Conservation (phyloP, 2,888 invertebrate species). For the Yponomeuta cagnagella region DNA sequence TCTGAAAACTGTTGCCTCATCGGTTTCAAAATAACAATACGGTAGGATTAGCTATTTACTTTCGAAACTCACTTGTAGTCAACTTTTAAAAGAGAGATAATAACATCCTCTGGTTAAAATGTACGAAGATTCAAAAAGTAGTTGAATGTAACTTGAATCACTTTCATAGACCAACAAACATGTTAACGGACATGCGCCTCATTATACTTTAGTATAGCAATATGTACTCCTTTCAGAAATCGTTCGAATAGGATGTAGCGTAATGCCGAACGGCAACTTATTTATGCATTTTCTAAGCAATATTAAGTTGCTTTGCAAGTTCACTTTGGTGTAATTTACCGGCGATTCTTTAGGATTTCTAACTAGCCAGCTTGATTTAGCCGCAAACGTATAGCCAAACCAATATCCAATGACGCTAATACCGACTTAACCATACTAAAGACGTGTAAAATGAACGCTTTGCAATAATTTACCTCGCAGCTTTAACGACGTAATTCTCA, state of each 20-base stretch:
- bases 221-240: background rate
- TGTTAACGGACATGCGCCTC: background rate
- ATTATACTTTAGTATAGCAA: background rate
- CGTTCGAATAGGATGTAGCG: background rate
- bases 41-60: too few relatives aligned
- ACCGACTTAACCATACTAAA: background rate
- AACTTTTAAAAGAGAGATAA: too few relatives aligned
- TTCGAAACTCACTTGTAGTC: too few relatives aligned
- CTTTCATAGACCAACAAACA: background rate
- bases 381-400: background rate
- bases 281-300: background rate
- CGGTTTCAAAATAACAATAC: too few relatives aligned
- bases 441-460: background rate
- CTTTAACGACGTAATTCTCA: background rate
- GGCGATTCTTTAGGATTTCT: background rate
- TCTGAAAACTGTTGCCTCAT: too few relatives aligned
- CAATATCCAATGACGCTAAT: background rate
- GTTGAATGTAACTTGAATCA: background rate
- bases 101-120: too few relatives aligned
- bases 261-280: background rate
- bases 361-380: background rate
- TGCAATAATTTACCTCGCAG: background rate
- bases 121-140: too few relatives aligned
- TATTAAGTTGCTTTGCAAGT: background rate
- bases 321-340: background rate